A percentile compares a stretch with the other conserved stretches of the same genome.
phyloP scores from a whole-genome alignment of 2,888 invertebrate species.

The Phasia obesa region DNA sequence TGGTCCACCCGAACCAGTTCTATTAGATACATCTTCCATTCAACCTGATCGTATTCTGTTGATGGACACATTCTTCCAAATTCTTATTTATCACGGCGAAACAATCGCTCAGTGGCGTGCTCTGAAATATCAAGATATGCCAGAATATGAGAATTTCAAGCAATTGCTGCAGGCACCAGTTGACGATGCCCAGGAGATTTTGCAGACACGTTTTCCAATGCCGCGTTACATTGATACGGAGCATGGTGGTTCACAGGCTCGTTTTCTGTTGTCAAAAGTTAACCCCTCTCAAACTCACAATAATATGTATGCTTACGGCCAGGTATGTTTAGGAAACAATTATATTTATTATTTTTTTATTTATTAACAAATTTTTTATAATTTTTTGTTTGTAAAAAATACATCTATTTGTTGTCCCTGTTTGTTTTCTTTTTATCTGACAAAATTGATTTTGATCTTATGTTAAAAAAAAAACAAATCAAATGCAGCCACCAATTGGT shows the following conservation, averaged over 20 bases:
- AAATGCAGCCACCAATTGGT: slow-evolving; percentile 80
- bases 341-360: slow-evolving; percentile 36
- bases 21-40: slow-evolving; percentile 98
- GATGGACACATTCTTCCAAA: slow-evolving; percentile 99
- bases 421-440: slow-evolving; percentile 44
- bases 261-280: slow-evolving; percentile 98
- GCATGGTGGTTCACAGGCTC: slow-evolving; percentile 99
- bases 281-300: slow-evolving; percentile 99
- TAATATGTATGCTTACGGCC: slow-evolving; percentile 98
- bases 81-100: slow-evolving; percentile 99
- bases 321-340: slow-evolving; percentile 82
- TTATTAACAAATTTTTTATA: slow-evolving; percentile 62
- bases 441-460: slow-evolving; percentile 34
- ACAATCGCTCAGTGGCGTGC: slow-evolving; percentile 99
- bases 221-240: slow-evolving; percentile 99
- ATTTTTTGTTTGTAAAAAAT: slow-evolving; percentile 69
- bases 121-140: slow-evolving; percentile 96
- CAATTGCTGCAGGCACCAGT: slow-evolving; percentile 96
- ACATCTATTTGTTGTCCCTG: slow-evolving; percentile 57
- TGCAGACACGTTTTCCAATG: slow-evolving; percentile 98
- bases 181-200: slow-evolving; percentile 98
- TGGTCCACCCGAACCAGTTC: slow-evolving; percentile 98
- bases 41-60: slow-evolving; percentile 98
- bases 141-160: slow-evolving; percentile 98
- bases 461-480: slow-evolving; percentile 58